A percentile compares a stretch with the other conserved stretches of the same genome.
These are phyloP conservation scores for Epicampocera succincta DNA, from an alignment of 2,888 invertebrate species.

Conservation along the genomic window DNA sequence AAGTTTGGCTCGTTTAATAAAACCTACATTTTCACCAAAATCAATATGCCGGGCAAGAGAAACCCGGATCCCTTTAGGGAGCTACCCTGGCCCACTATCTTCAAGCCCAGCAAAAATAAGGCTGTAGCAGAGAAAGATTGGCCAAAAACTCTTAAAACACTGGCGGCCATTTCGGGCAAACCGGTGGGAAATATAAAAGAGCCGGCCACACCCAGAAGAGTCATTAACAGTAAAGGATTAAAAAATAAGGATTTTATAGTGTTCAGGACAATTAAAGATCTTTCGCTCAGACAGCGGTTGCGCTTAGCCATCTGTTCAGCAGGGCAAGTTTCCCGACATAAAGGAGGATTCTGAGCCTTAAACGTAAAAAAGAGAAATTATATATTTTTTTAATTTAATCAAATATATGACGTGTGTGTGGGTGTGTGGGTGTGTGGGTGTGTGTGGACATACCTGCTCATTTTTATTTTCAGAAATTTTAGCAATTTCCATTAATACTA, in stretches of 20 bases:
- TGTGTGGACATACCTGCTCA: conserved; percentile 73
- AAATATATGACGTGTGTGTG: no score
- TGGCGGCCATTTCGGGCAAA: conserved; percentile 88
- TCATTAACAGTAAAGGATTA: conserved; percentile 96
- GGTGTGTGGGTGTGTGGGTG: no score
- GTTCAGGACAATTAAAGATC: conserved; percentile 79
- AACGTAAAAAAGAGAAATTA: not conserved
- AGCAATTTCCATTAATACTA: conserved; percentile 92
- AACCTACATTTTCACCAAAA: conserved; percentile 93
- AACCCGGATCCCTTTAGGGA: conserved; percentile 89
- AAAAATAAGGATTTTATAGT: conserved; percentile 88
- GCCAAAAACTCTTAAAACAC: conserved; percentile 90
- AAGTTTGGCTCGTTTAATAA: conserved; percentile 34
- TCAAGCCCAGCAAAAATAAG: conserved; percentile 92
- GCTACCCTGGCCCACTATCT: conserved; percentile 95
- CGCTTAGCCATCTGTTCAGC: conserved; percentile 75
- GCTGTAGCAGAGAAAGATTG: conserved; percentile 96
- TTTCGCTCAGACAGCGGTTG: conserved; percentile 76
- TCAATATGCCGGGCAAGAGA: conserved; percentile 92
- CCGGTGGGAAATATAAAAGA: conserved; percentile 91
- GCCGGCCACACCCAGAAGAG: conserved; percentile 92
- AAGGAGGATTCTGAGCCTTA: conserved; percentile 73
- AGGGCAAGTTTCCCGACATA: conserved; percentile 78
- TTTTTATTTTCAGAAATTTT: conserved; percentile 80
- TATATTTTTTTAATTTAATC: not conserved